Evolutionary conservation across 2,888 invertebrate species (phyloP).

Genomic region (Rhorus exstirpatorius): DNA sequence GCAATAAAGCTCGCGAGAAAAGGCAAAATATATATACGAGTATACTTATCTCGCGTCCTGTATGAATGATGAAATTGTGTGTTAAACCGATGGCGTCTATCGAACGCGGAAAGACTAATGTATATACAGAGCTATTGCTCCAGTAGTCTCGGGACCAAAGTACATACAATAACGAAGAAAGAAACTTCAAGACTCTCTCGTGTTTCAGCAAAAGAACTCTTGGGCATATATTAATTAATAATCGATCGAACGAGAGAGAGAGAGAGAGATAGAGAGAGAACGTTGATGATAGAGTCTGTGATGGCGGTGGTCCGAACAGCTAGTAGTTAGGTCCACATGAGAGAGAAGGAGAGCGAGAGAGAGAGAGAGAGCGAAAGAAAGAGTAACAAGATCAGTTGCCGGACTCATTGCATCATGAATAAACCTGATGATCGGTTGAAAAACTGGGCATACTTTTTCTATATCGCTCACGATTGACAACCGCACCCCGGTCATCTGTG

Average conservation of each 20-base stretch:
- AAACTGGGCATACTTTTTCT: constrained; percentile 63
- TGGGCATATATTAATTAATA: constrained; percentile 61
- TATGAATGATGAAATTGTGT: constrained; percentile 43
- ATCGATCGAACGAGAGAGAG: constrained; percentile 11
- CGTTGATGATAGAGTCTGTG: constrained; percentile 23
- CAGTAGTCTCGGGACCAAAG: constrained; percentile 9
- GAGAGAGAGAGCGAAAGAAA: constrained; percentile 6
- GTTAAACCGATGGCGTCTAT: constrained; percentile 15
- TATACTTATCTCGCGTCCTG: background rate
- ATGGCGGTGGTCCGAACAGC: constrained; percentile 1
- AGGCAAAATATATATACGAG: background rate
- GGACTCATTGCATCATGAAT: constrained; percentile 46
- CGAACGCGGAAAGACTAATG: constrained; percentile 27
- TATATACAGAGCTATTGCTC: background rate
- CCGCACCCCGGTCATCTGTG: constrained; percentile 58
- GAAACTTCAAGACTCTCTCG: constrained; percentile 4
- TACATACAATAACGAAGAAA: constrained; percentile 2
- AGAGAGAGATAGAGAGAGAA: constrained; percentile 7
- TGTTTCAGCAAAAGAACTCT: background rate
- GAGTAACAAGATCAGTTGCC: constrained; percentile 27
- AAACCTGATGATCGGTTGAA: constrained; percentile 60
- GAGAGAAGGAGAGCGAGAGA: constrained; percentile 10
- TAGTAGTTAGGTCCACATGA: constrained; percentile 21
- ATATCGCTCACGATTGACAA: constrained; percentile 64
- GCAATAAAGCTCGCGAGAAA: constrained; percentile 45